These are phyloP conservation scores for Sylvia atricapilla DNA, from an alignment of 2,113 vertebrate species.

Conservation along the genomic window DNA sequence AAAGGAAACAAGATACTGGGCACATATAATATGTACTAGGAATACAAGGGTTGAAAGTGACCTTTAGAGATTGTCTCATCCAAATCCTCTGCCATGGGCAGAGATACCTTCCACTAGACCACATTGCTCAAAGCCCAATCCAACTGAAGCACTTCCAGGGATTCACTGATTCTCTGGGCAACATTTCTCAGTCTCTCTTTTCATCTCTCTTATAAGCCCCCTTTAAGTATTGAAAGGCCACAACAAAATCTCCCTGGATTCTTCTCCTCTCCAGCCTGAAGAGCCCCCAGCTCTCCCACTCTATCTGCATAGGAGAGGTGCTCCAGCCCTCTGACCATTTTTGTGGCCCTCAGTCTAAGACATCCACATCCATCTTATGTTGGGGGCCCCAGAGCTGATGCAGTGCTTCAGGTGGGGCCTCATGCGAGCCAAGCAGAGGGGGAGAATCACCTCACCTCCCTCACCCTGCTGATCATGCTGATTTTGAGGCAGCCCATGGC, in stretches of 20 bases:
- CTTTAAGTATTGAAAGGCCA: neutral
- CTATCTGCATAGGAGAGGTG: neutral
- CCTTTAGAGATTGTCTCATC: neutral
- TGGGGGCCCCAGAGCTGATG: neutral
- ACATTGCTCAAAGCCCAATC: neutral
- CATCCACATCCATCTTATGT: neutral
- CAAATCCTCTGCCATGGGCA: neutral
- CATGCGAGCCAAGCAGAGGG: too few species aligned
- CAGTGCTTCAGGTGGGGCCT: neutral
- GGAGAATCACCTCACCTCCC: neutral
- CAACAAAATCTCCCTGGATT: neutral
- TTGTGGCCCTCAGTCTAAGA: neutral
- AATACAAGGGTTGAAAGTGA: neutral
- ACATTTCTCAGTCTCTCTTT: neutral
- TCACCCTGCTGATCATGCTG: rapidly evolving
- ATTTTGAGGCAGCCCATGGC: neutral
- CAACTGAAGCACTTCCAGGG: neutral
- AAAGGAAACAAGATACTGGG: neutral
- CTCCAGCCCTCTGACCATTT: neutral
- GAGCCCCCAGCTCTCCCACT: neutral
- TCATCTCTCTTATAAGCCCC: neutral
- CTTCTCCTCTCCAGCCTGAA: neutral
- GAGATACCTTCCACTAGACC: neutral
- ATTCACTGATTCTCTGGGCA: neutral
- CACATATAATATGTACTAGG: neutral